Evolutionary conservation across 2,113 vertebrate species (phyloP), one percentile per base, ranked within the genome.

Genomic region (Ivindomyrus marchei): DNA sequence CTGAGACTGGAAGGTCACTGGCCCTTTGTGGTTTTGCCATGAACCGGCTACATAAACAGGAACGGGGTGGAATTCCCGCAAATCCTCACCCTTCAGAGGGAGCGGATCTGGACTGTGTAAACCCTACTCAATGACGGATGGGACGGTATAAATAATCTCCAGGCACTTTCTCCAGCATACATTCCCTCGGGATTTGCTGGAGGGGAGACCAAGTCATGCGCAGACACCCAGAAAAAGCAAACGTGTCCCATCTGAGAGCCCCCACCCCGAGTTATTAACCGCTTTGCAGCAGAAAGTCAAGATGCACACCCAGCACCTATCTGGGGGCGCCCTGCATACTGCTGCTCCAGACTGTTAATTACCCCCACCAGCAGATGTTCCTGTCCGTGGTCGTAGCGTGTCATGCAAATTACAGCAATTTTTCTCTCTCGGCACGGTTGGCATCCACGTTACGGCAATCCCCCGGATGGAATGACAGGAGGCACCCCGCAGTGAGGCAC

Each of bases 281-380:
- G 19, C 39, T 85, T 85, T 46, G 17, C 45, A 85, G 45, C 42
- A 10, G 21, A 85, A 83, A 77, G 62, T 10, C 2, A 50, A 36
- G 27, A 52, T 39, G n/a, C 31, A 58, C 46, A 45, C 53, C 89
- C 52, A 27, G 27, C 46, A 36, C 49, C 66, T 36, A 31, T 87
- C 56, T 49, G 42, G 36, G 36, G 49, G 42, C 24, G 21, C 17
- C 49, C 31, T 74, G 56, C 52, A 3, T 46, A 85, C 86, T 80
- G 39, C 52, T 90, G n/a, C 31, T 36, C 21, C 66, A 19, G 58
- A 31, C 89, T 52, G 46, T 87, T 80, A 90, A 90, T 90, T 74
- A 90, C 66, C 47, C 58, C 89, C 21, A 17, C 66, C 70, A 27
- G 85, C 80, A 70, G 39, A 66, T 50, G 24, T 70, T 19, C 42